A percentile compares a stretch with the other conserved stretches of the same genome.
Conservation (phyloP, 2,888 invertebrate genomes). For the Diplazon laetatorius region DNA sequence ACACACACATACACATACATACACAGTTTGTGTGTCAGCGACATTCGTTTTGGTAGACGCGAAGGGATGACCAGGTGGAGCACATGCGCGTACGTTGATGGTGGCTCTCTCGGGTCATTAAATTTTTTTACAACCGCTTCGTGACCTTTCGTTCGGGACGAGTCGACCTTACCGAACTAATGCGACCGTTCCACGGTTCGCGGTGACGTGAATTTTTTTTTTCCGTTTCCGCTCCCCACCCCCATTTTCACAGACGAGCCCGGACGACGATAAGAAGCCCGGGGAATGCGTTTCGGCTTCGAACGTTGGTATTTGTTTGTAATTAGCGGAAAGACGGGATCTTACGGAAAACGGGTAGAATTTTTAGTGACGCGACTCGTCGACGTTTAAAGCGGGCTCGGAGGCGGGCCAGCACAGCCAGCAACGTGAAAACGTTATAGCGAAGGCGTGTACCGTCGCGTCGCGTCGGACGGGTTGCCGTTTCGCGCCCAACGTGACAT, state of each 20-base stretch:
- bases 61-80: slow-evolving; percentile 57
- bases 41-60: slow-evolving; percentile 20
- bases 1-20: no score
- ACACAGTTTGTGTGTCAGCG: slow-evolving; percentile 48
- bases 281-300: background rate
- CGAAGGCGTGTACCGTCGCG: slow-evolving; percentile 29
- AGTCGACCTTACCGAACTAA: background rate
- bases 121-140: slow-evolving; percentile 36
- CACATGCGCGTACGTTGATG: slow-evolving; percentile 45
- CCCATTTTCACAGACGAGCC: slow-evolving; percentile 35
- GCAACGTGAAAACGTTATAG: slow-evolving; percentile 9
- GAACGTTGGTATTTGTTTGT: slow-evolving; percentile 69
- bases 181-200: background rate
- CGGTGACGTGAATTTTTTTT: background rate
- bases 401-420: slow-evolving; percentile 62
- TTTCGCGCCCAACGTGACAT: slow-evolving; percentile 70
- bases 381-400: slow-evolving; percentile 72
- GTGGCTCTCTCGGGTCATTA: slow-evolving; percentile 33
- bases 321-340: slow-evolving; percentile 65
- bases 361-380: slow-evolving; percentile 65
- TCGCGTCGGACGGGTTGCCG: slow-evolving; percentile 26
- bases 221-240: background rate
- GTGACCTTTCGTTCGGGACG: background rate
- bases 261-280: slow-evolving; percentile 43
- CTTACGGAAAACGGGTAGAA: slow-evolving; percentile 40